Base-by-base conservation (phyloP, 2,888 invertebrate species). In the Aporophyla nigra region DNA sequence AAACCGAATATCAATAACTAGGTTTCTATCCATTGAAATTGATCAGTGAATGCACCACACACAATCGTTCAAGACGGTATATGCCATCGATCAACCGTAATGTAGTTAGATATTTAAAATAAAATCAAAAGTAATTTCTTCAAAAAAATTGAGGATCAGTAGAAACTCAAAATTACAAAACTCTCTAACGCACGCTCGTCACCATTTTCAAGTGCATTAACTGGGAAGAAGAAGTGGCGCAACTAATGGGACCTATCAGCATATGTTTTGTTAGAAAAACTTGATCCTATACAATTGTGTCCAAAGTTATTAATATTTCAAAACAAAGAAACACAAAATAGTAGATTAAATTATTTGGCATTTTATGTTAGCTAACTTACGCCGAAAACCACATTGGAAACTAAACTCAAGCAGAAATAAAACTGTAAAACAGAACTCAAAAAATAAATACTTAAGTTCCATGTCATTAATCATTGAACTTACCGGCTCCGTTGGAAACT, bases 401-500 rank as follows among this genome's bases (percentile, higher is more conserved):
- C 19, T 5, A 54, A 27, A 9, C 27, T 27, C 27, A 58, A 58
- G 9, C 54, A 54, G 1, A 58, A 9, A 58, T 19, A 5, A 19
- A 58, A 58, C 27, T 9, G 27, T 58, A 27, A 58, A 58, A n/a
- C 9, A 9, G 58, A 16, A 16, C 9, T 27, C 19, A 9, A 19
- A 27, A 27, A 27, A 58, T 59, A 33, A 51, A 51, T 51, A 51
- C 51, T 53, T 21, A 21, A 53, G 53, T 53, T 53, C 40, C 7
- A 21, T 27, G 27, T 65, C 12, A 21, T 69, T 5, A 0, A 5
- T 21, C 16, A 49, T 43, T 74, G 24, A 62, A 76, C 96, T 94
- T 93, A 98, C 98, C 71, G 98, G 98, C 83, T 96, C 96, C 4
- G 95, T 96, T 10, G 97, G 96, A 89, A 97, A 97, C 89, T 95